A percentile compares a stretch with the other conserved stretches of the same genome.
Evolutionary conservation across 1,140 invertebrate genomes (phyloP).

Genomic region (Aethina tumida): DNA sequence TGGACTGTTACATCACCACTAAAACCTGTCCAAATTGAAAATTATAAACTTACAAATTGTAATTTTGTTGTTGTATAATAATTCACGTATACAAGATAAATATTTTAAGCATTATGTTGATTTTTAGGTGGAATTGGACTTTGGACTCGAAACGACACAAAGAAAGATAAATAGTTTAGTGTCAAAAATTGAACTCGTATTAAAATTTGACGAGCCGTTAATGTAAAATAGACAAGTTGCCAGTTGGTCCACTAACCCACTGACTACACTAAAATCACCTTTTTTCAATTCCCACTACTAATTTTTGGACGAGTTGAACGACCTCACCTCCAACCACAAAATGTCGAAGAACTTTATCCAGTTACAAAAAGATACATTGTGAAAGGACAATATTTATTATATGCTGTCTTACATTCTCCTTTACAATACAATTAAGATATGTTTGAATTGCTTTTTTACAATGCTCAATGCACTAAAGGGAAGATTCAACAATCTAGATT

Average conservation of each 20-base stretch:
- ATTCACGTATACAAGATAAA: too few relatives aligned
- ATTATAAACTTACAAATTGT: too few relatives aligned
- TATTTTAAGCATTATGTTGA: too few relatives aligned
- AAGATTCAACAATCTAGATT: neutral
- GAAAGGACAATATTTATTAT: constrained; percentile 14
- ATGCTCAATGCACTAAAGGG: neutral
- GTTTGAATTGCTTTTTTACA: constrained; percentile 5
- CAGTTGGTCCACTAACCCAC: constrained; percentile 29
- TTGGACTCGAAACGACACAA: constrained; percentile 6
- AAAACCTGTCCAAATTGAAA: too few relatives aligned
- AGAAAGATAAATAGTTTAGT: constrained; percentile 9
- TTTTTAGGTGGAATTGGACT: neutral
- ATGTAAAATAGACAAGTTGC: constrained; percentile 22
- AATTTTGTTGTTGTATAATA: too few relatives aligned
- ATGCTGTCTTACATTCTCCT: neutral
- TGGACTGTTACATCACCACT: too few relatives aligned
- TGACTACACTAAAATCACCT: constrained; percentile 25
- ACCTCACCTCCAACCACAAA: constrained; percentile 17
- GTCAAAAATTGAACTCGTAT: too few relatives aligned
- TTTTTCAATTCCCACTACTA: constrained; percentile 24
- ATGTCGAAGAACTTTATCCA: constrained; percentile 13
- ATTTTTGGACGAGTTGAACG: constrained; percentile 19
- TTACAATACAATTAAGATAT: constrained; percentile 2
- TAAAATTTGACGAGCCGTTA: constrained; percentile 9
- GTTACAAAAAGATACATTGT: constrained; percentile 16